Evolutionary conservation across 2,113 vertebrate species (phyloP).

Genomic region (Acrocephalus kingi): DNA sequence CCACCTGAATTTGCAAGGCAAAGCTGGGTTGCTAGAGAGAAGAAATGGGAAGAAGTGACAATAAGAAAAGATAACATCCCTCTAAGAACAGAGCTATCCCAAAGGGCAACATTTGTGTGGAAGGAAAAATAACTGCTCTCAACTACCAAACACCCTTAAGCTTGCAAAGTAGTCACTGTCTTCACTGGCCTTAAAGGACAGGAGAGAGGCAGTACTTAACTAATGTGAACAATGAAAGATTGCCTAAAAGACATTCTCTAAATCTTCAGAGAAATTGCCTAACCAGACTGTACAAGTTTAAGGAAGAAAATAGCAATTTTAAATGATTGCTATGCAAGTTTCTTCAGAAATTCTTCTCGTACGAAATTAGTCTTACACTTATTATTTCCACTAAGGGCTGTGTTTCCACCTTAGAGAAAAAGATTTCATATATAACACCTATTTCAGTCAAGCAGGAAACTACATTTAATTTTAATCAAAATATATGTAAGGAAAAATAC

Average conservation of each 20-base stretch:
- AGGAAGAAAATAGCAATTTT: background rate
- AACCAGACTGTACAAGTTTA: background rate
- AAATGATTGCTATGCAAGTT: background rate
- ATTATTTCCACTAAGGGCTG: background rate
- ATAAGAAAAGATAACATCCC: background rate
- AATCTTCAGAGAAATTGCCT: background rate
- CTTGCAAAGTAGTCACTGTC: background rate
- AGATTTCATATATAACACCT: background rate
- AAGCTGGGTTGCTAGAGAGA: background rate
- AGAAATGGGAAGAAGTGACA: background rate
- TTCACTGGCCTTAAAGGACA: background rate
- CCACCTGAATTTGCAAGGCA: background rate
- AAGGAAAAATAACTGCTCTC: background rate
- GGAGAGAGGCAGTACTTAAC: background rate
- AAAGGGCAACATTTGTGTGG: background rate
- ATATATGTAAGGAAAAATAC: background rate
- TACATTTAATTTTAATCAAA: background rate
- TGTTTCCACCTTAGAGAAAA: background rate
- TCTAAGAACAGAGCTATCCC: background rate
- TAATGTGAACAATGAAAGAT: background rate
- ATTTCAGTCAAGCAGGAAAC: background rate
- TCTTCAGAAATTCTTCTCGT: background rate
- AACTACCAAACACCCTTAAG: background rate
- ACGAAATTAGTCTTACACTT: background rate
- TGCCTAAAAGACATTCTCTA: background rate